Percentiles rank a stretch among this genome's conserved stretches.
phyloP scores from a whole-genome alignment of 2,888 invertebrate species.

The Syritta pipiens region DNA sequence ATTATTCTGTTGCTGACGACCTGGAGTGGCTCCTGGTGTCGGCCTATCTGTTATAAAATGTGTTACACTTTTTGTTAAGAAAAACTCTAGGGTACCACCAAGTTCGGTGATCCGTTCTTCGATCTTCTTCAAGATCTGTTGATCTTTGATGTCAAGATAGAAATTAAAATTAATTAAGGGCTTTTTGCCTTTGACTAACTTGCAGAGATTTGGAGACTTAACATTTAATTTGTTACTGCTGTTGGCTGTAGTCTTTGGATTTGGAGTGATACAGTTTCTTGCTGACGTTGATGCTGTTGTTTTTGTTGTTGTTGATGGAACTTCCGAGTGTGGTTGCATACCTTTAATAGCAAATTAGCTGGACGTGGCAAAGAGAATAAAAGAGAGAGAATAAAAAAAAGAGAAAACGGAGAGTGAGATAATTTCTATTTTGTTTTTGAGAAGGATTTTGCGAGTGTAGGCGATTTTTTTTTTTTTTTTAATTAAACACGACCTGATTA shows the following conservation, averaged over 20 bases:
- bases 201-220: slow-evolving; percentile 70
- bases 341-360: slow-evolving; percentile 78
- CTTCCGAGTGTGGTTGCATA: slow-evolving; percentile 80
- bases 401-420: slow-evolving; percentile 61
- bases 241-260: slow-evolving; percentile 63
- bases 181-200: slow-evolving; percentile 80
- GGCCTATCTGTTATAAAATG: slow-evolving; percentile 78
- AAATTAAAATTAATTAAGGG: slow-evolving; percentile 85
- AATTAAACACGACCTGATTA: background rate
- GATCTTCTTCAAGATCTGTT: slow-evolving; percentile 83
- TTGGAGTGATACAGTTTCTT: slow-evolving; percentile 53
- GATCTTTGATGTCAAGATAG: slow-evolving; percentile 88
- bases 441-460: slow-evolving; percentile 3
- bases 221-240: slow-evolving; percentile 66
- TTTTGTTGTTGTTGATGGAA: slow-evolving; percentile 77
- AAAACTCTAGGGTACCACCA: slow-evolving; percentile 81
- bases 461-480: background rate
- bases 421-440: slow-evolving; percentile 15
- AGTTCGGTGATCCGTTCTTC: slow-evolving; percentile 86
- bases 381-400: slow-evolving; percentile 46
- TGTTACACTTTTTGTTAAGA: slow-evolving; percentile 77
- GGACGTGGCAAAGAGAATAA: slow-evolving; percentile 38
- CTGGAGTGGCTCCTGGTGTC: slow-evolving; percentile 34
- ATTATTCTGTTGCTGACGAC: slow-evolving; percentile 37
- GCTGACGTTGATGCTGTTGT: slow-evolving; percentile 71